phyloP scores from a whole-genome alignment of 2,113 vertebrate species.

The pig (Sus scrofa) region DNA sequence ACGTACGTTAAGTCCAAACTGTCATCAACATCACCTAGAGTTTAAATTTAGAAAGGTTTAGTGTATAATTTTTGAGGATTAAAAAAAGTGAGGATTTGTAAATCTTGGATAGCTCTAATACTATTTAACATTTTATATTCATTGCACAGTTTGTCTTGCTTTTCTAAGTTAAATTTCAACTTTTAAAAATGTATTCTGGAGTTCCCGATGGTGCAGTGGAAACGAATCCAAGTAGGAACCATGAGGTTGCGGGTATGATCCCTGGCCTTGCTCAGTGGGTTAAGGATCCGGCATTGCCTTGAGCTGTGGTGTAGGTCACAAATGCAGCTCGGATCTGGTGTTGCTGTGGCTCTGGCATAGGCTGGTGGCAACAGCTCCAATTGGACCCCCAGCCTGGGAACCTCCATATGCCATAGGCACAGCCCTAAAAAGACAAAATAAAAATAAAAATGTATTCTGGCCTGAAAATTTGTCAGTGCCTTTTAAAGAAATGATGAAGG shows the following conservation, averaged over 20 bases:
- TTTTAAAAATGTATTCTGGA: background rate
- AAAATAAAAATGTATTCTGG: background rate
- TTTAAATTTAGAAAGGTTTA: background rate
- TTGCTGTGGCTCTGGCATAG: too few species aligned
- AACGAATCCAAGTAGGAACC: too few species aligned
- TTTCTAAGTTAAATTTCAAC: background rate
- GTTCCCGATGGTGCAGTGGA: too few species aligned
- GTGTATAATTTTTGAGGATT: background rate
- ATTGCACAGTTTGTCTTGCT: background rate
- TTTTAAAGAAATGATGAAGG: background rate
- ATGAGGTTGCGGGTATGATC: too few species aligned
- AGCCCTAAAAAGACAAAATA: too few species aligned
- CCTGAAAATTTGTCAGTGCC: background rate
- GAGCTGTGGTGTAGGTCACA: too few species aligned
- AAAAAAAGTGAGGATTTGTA: background rate
- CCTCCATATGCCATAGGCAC: too few species aligned
- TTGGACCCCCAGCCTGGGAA: too few species aligned
- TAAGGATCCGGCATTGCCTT: too few species aligned
- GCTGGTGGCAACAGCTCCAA: too few species aligned
- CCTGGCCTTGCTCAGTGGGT: too few species aligned
- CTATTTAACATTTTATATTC: background rate
- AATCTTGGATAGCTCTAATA: background rate
- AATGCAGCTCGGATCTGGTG: too few species aligned
- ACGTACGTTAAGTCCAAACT: background rate
- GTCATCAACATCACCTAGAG: background rate